A percentile compares a stretch with the other conserved stretches of the same genome.
These are phyloP conservation scores for Greenwoodochromis staneri DNA, from an alignment of 2,113 vertebrate genomes.

Conservation along the genomic window DNA sequence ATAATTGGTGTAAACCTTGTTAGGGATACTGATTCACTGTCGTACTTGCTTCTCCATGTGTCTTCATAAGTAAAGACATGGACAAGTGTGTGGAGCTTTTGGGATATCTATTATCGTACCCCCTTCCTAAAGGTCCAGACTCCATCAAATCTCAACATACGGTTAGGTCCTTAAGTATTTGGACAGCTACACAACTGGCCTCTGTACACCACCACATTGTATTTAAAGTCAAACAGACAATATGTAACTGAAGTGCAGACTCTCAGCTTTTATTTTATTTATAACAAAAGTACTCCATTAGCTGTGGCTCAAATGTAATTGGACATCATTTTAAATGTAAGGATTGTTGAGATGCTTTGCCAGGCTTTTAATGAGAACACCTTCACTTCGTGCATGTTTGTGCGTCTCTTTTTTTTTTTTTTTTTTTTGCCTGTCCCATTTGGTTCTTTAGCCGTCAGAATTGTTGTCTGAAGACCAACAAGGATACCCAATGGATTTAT, in stretches of 20 bases:
- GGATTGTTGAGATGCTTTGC: background rate
- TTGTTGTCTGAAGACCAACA: too few relatives aligned
- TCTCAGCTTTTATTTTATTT: background rate
- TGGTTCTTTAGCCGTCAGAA: too few relatives aligned
- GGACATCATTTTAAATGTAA: background rate
- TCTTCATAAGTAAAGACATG: background rate
- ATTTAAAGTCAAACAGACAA: background rate
- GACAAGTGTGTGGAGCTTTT: background rate
- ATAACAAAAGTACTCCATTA: background rate
- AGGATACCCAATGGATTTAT: too few relatives aligned
- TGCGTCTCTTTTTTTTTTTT: background rate
- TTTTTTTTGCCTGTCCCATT: too few relatives aligned
- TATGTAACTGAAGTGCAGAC: background rate
- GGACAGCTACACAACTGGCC: background rate
- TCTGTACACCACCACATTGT: background rate
- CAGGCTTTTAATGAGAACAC: background rate
- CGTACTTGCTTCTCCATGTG: background rate
- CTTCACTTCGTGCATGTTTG: background rate
- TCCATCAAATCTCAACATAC: background rate
- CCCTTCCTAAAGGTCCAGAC: background rate
- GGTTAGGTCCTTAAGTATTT: background rate
- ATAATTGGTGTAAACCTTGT: background rate
- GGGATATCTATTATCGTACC: background rate
- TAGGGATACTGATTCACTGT: background rate
- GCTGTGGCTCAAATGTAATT: background rate